Evolutionary conservation across 1,140 invertebrate genomes (phyloP).

Genomic region (Onthophagus taurus): DNA sequence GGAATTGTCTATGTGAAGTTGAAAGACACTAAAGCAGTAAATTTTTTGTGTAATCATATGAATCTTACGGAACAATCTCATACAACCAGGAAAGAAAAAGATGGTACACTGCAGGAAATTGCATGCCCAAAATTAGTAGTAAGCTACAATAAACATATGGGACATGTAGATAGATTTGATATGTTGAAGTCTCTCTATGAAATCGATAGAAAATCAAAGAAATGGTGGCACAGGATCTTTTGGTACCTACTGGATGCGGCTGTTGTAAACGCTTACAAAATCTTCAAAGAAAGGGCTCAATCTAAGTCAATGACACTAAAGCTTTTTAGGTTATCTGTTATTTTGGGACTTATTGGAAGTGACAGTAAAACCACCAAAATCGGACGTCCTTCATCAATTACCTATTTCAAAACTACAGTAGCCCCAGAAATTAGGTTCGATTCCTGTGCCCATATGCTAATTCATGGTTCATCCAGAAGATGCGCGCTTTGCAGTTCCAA

Average conservation of each 20-base stretch:
- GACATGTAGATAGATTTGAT: conserved; percentile 33
- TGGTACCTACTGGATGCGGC: conserved; percentile 18
- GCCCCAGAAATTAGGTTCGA: background rate
- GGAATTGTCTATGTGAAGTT: background rate
- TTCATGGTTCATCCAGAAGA: background rate
- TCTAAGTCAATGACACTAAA: conserved; percentile 10
- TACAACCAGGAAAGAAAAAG: conserved; percentile 9
- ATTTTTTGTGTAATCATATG: conserved; percentile 35
- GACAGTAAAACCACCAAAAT: background rate
- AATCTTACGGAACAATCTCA: conserved; percentile 10
- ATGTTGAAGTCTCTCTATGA: conserved; percentile 28
- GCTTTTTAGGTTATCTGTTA: conserved; percentile 17
- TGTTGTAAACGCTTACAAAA: conserved; percentile 10
- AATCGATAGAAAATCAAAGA: conserved; percentile 30
- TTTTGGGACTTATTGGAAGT: conserved; percentile 15
- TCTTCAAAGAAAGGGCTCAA: conserved; percentile 4
- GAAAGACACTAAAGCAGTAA: conserved; percentile 2
- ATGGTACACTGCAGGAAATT: conserved; percentile 22
- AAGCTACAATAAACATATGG: conserved; percentile 36
- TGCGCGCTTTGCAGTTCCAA: conserved; percentile 2
- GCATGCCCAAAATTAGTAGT: conserved; percentile 21
- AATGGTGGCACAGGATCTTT: conserved; percentile 37
- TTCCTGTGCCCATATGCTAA: background rate
- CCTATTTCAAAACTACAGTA: conserved; percentile 4
- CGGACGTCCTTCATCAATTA: background rate